phyloP scores from a whole-genome alignment of 2,888 invertebrate genomes.

The Homarus gammarus region DNA sequence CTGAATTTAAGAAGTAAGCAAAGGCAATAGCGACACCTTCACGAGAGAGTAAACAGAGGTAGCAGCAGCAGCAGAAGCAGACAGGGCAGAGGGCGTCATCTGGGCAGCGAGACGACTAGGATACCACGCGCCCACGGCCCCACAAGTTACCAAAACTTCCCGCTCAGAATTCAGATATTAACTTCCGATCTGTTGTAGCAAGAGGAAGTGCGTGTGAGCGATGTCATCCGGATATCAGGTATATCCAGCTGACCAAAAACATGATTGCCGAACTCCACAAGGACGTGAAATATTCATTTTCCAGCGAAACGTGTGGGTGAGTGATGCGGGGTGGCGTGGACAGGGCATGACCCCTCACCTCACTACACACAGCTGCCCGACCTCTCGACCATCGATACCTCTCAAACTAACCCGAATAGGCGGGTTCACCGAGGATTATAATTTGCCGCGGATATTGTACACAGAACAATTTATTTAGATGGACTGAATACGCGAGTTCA shows the following conservation, averaged over 20 bases:
- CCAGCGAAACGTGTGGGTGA: background rate
- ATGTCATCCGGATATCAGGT: background rate
- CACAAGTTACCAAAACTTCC: background rate
- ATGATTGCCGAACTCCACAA: conserved; percentile 15
- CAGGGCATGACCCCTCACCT: background rate
- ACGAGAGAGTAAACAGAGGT: background rate
- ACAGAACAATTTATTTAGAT: no score
- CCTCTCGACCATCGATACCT: background rate
- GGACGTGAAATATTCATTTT: conserved; percentile 18
- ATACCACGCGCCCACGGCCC: conserved; percentile 5
- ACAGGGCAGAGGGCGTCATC: background rate
- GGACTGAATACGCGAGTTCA: no score
- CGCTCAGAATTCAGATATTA: conserved; percentile 13
- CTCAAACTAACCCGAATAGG: background rate
- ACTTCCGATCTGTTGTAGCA: background rate
- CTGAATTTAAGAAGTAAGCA: no score
- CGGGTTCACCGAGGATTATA: background rate
- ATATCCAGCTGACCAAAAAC: background rate
- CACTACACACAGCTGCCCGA: background rate
- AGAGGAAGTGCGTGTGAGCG: conserved; percentile 6
- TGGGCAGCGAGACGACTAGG: background rate
- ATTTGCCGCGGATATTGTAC: no score
- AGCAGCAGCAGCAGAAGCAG: background rate
- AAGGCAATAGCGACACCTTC: background rate
- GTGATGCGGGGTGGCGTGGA: background rate